Evolutionary conservation across 2,113 vertebrate genomes (phyloP).

Genomic region (Polypterus senegalus): DNA sequence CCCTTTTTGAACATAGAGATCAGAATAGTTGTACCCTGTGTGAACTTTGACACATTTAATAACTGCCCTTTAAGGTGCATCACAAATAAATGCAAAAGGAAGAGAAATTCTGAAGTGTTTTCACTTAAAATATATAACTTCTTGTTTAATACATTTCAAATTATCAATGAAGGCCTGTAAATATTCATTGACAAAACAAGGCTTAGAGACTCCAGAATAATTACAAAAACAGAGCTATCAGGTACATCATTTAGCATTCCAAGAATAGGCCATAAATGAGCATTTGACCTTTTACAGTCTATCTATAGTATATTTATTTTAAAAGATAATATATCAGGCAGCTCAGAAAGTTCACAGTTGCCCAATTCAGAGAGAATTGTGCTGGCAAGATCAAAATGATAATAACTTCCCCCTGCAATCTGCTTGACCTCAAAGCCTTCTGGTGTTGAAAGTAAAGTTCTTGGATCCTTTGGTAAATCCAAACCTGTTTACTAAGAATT

Average conservation of each 20-base stretch:
- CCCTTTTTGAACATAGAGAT: constrained; percentile 4
- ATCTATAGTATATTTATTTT: constrained; percentile 10
- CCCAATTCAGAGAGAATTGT: constrained; percentile 9
- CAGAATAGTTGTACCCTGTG: constrained; percentile 10
- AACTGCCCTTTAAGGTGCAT: constrained; percentile 8
- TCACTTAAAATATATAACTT: constrained; percentile 4
- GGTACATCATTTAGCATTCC: constrained; percentile 4
- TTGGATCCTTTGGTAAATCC: no score
- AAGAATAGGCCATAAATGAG: constrained; percentile 7
- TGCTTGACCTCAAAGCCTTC: constrained; percentile 17
- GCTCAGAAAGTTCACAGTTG: not conserved
- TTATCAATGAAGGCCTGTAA: constrained; percentile 10
- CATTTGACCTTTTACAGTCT: constrained; percentile 8
- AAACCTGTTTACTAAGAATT: no score
- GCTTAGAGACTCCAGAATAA: constrained; percentile 8
- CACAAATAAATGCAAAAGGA: constrained; percentile 15
- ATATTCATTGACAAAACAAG: constrained; percentile 4
- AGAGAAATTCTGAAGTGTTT: constrained; percentile 7
- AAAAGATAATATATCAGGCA: constrained; percentile 8
- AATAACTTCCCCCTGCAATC: constrained; percentile 16
- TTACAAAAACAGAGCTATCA: constrained; percentile 2
- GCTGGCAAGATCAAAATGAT: constrained; percentile 17
- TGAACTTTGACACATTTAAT: constrained; percentile 11
- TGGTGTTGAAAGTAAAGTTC: not conserved
- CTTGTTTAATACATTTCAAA: constrained; percentile 3